phyloP scores from a whole-genome alignment of 2,113 vertebrate species.

The Heteronetta atricapilla region DNA sequence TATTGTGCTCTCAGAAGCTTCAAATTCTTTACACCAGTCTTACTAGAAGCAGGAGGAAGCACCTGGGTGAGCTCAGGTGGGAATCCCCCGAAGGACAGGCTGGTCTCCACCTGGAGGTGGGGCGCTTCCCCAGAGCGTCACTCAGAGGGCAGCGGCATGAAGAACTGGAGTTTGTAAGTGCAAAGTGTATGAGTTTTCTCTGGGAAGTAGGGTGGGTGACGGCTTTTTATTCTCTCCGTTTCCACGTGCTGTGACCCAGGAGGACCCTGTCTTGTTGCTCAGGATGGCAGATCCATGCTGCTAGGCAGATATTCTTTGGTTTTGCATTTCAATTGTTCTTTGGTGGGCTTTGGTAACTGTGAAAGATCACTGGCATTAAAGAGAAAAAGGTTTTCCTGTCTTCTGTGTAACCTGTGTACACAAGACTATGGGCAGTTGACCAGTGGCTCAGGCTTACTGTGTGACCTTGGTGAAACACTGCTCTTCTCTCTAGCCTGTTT shows the following conservation, averaged over 20 bases:
- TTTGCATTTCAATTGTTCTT: background rate
- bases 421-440: accelerated
- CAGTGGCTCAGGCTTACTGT: background rate
- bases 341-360: background rate
- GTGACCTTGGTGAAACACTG: background rate
- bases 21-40: background rate
- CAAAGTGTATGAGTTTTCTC: background rate
- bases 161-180: background rate
- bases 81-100: background rate
- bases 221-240: background rate
- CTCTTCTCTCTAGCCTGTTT: background rate
- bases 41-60: background rate
- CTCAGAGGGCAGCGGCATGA: background rate
- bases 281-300: background rate
- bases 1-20: background rate
- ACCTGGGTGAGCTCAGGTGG: background rate
- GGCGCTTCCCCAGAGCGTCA: accelerated
- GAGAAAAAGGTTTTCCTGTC: background rate
- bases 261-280: background rate
- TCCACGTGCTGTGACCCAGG: background rate
- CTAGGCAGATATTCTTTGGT: background rate
- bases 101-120: background rate
- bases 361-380: background rate
- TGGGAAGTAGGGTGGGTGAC: background rate
- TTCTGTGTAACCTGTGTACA: background rate